Base-by-base conservation (phyloP, 1,140 invertebrate genomes). In the Rhysida immarginata region DNA sequence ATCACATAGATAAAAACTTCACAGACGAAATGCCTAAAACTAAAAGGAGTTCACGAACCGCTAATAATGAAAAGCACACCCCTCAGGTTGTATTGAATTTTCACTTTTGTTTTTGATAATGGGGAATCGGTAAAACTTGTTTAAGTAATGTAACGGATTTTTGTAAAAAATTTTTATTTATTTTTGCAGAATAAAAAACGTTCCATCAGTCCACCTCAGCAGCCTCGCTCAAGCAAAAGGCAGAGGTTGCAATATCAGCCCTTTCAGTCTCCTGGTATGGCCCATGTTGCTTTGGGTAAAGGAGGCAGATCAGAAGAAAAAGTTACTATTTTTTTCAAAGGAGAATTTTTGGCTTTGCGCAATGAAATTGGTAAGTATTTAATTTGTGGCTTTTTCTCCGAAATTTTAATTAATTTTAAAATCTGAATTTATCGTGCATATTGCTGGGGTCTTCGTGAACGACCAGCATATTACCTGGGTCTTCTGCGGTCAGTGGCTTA, bases 301-400 rank as follows among this genome's bases (percentile, higher is more conserved):
- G 75, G 16, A 44, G 68, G 73, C 0, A 79, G 78, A 64, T 72
- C 76, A 20, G 85, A 88, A 63, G 86, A 90, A 54, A 88, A 88
- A 69, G 78, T 88, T 24, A 85, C 87, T 65, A 58, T 74, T 8
- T 68, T 73, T 55, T 68, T 72, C 58, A 74, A 71, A 59, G 69
- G 68, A 44, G 65, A 90, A 73, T 93, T 91, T 73, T 71, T 95
- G 61, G 89, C 88, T 24, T 87, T 93, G 1, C 77, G 90, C 61
- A 93, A 92, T 71, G 81, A 84, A 2, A 65, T 65, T 61, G 70
- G 70, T 71, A 61, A 52, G 57, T 63, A 43, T 46, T 25, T 24
- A 21, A 13, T 8, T 35, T 8, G 5, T 35, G 29, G 29, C 16
- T 35, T 8, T 35, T 35, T 35, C 16, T 35, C 5, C 16, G 5